Evolutionary conservation across 2,797 vertebrate species (phyloP).

Genomic region (Takifugu ocellatus): DNA sequence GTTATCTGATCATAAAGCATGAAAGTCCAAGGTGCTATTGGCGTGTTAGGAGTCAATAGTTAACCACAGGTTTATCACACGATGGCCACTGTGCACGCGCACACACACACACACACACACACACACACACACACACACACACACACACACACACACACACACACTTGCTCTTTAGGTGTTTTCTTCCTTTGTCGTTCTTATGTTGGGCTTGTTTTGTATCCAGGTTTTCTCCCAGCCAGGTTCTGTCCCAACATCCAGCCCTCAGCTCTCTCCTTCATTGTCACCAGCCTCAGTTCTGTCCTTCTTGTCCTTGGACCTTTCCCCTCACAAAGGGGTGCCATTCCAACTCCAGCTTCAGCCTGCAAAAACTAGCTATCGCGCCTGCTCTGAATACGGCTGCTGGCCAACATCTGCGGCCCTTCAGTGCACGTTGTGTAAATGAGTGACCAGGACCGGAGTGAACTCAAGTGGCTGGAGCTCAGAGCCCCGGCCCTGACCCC

Average conservation of each 20-base stretch:
- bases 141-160: background rate
- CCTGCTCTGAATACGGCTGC: background rate
- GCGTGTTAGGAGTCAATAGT: background rate
- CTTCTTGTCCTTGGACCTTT: background rate
- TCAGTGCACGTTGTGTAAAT: background rate
- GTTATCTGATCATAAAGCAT: background rate
- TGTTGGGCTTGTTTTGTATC: background rate
- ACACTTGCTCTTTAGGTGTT: background rate
- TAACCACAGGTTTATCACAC: background rate
- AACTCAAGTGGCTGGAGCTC: background rate
- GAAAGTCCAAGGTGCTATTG: background rate
- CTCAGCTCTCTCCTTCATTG: background rate
- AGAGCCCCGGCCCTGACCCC: background rate
- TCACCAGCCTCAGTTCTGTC: background rate
- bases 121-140: background rate
- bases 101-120: background rate
- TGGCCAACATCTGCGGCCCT: background rate
- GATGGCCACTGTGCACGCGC: background rate
- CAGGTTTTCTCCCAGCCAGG: background rate
- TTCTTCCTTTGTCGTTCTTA: background rate
- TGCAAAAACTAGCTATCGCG: background rate
- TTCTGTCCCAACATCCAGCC: background rate
- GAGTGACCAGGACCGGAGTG: background rate
- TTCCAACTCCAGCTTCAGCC: background rate
- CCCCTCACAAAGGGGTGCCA: background rate